Percentiles rank a stretch among this genome's conserved stretches.
phyloP scores from a whole-genome alignment of 2,797 vertebrate species.

The Scarus forsteni region DNA sequence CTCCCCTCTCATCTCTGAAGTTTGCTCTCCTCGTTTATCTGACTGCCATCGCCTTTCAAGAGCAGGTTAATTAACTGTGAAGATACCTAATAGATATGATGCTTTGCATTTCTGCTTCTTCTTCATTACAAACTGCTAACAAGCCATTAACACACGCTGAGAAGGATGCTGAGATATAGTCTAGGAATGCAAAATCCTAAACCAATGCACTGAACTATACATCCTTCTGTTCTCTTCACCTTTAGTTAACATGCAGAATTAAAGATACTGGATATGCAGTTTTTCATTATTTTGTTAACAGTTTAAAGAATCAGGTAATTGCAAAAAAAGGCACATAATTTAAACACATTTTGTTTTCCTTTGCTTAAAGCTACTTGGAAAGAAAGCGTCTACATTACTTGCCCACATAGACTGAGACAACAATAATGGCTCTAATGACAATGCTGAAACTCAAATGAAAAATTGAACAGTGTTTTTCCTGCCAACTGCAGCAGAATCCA shows the following conservation, averaged over 20 bases:
- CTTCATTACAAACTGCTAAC: not conserved
- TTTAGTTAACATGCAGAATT: not conserved
- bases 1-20: constrained; percentile 17
- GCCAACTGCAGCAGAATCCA: constrained; percentile 24
- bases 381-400: not conserved
- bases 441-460: constrained; percentile 22
- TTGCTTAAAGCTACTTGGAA: no score
- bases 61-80: constrained; percentile 17
- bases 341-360: not conserved
- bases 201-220: not conserved
- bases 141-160: not conserved
- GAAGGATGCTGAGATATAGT: not conserved
- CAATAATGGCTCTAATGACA: constrained; percentile 31
- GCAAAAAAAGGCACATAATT: not conserved
- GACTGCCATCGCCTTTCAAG: constrained; percentile 11
- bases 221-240: not conserved
- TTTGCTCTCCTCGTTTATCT: constrained; percentile 1
- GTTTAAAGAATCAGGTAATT: not conserved
- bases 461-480: constrained; percentile 13
- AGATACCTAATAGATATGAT: not conserved
- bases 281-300: not conserved
- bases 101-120: not conserved
- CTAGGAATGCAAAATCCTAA: not conserved
- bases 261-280: no score
- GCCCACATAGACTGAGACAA: not conserved